Evolutionary conservation across 2,113 vertebrate species (phyloP).

Genomic region (Ictalurus punctatus): DNA sequence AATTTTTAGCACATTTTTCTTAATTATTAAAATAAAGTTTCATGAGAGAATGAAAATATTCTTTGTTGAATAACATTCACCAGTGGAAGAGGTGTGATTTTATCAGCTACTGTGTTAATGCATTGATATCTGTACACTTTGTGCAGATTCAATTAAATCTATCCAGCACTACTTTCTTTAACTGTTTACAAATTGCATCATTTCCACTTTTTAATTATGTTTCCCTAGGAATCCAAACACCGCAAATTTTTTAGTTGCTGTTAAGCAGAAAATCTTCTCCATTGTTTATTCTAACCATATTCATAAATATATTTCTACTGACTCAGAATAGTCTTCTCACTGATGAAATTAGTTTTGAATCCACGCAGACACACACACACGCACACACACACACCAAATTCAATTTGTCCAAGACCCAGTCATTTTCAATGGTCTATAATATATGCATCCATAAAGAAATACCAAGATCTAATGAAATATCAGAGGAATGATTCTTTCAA

Average conservation of each 20-base stretch:
- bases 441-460: conserved; percentile 15
- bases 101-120: background rate
- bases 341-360: conserved; percentile 7
- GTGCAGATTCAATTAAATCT: background rate
- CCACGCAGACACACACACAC: background rate
- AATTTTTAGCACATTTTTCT: background rate
- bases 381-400: conserved; percentile 4
- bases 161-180: background rate
- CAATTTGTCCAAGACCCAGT: conserved; percentile 24
- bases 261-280: background rate
- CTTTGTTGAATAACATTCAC: background rate
- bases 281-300: conserved; percentile 4
- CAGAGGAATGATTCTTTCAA: conserved; percentile 6
- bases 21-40: conserved; percentile 6
- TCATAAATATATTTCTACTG: background rate
- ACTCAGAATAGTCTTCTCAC: background rate
- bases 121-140: background rate
- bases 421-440: conserved; percentile 27
- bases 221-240: background rate
- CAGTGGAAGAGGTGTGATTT: background rate
- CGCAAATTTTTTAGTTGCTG: background rate
- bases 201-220: background rate
- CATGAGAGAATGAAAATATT: background rate
- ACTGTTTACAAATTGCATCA: background rate
- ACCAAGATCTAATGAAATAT: conserved; percentile 18